A percentile compares a stretch with the other conserved stretches of the same genome.
Evolutionary conservation across 1,140 invertebrate species (phyloP).

Genomic region (Drosophila santomea): DNA sequence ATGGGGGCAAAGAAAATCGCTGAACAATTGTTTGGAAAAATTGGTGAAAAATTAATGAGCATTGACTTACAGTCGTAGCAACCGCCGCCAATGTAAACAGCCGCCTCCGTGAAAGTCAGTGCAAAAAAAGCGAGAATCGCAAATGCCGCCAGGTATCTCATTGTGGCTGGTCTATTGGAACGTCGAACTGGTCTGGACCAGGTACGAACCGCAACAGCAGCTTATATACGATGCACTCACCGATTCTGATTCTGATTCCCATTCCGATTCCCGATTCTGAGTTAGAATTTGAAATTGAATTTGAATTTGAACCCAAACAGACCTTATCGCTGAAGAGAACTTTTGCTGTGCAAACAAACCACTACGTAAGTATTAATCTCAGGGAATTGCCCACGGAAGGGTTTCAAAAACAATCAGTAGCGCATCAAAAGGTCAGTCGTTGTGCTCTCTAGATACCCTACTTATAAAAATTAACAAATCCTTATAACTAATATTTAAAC

Average conservation of each 20-base stretch:
- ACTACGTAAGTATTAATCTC: conserved; percentile 39
- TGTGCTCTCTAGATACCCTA: conserved; percentile 10
- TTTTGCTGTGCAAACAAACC: conserved; percentile 20
- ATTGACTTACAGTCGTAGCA: conserved; percentile 68
- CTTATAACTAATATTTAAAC: not conserved
- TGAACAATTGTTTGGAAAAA: too few relatives aligned
- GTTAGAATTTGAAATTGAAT: too few relatives aligned
- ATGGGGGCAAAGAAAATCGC: too few relatives aligned
- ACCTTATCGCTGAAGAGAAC: conserved; percentile 38
- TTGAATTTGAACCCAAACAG: not conserved
- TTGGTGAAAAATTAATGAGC: not conserved
- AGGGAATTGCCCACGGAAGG: conserved; percentile 44
- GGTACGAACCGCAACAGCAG: conserved; percentile 22
- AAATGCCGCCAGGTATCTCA: conserved; percentile 48
- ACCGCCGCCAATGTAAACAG: conserved; percentile 70
- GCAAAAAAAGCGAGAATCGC: conserved; percentile 46
- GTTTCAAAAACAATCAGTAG: conserved; percentile 31
- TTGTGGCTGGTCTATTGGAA: conserved; percentile 31
- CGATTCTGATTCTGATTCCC: conserved; percentile 6
- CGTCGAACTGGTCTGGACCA: conserved; percentile 61
- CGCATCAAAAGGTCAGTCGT: conserved; percentile 2
- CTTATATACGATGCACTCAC: conserved; percentile 57
- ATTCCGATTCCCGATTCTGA: conserved; percentile 1
- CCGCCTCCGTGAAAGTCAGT: conserved; percentile 54
- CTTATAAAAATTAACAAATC: not conserved